Base-by-base conservation (phyloP, 2,113 vertebrate genomes). In the Ivindomyrus marchei region DNA sequence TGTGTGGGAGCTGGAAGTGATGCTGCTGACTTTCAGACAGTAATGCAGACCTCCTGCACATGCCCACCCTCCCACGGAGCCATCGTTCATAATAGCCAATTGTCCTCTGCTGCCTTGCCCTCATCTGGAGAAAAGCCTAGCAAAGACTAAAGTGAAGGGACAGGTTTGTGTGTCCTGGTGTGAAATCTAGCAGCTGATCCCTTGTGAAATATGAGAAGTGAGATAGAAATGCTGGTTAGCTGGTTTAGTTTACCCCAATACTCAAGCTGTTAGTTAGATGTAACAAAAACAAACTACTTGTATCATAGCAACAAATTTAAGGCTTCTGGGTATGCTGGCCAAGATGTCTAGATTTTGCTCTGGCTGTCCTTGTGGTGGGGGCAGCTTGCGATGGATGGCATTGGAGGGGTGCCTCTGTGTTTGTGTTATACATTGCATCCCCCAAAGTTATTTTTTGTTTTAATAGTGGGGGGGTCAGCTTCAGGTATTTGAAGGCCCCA, bases 101-200 rank as follows among this genome's bases (percentile, higher is more conserved):
- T 89, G 62, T 89, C 88, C 66, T 52, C 62, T 10, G 58, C 58
- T 66, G 58, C 58, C 58, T 62, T 66, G 24, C n/a, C n/a, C n/a
- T 66, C 62, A 62, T 62, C 56, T 62, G 56, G 56, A n/a, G 56
- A 62, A 62, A 62, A 66, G n/a, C 62, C 8, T 66, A 27, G n/a
- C 58, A 66, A 27, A 66, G 58, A 27, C 70, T 77, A 24, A 77
- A 15, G 11, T 31, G 13, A 77, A 77, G 70, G 36, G 31, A 13
- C 31, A 77, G 31, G 70, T 77, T 6, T 77, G 1, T 66, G n/a
- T 1, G 3, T 74, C 31, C 9, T 27, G 66, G n/a, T 36, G 66
- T 17, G 36, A 77, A 77, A 77, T 77, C 11, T 17, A 77, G 15
- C 70, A 39, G 31, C 36, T 6, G 66, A 39, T 31, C 11, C 31